Evolutionary conservation across 1,140 invertebrate species (phyloP).

Genomic region (Achatina immaculata): DNA sequence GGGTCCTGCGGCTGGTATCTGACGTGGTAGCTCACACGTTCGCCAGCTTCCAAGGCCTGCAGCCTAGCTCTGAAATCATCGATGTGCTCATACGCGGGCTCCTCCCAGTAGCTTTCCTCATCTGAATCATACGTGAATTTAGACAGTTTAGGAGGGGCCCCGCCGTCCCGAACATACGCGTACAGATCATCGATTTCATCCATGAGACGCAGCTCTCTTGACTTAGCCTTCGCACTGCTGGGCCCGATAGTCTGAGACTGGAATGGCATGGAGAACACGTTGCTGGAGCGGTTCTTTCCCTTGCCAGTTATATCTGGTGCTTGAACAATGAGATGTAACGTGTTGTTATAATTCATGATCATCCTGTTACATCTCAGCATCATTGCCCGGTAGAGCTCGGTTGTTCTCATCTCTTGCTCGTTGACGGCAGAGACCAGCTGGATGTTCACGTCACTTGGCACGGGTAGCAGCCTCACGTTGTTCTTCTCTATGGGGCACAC

Average conservation of each 20-base stretch:
- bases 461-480: constrained; percentile 80
- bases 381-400: constrained; percentile 84
- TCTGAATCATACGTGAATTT: constrained; percentile 63
- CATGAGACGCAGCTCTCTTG: constrained; percentile 77
- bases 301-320: constrained; percentile 61
- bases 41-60: constrained; percentile 53
- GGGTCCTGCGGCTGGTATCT: constrained; percentile 47
- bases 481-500: constrained; percentile 80
- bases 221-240: constrained; percentile 44
- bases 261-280: constrained; percentile 54
- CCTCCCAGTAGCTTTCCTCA: constrained; percentile 68
- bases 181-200: constrained; percentile 98
- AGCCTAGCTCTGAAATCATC: constrained; percentile 60
- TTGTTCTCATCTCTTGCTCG: constrained; percentile 82
- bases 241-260: constrained; percentile 68
- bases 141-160: constrained; percentile 76
- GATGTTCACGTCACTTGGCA: constrained; percentile 87
- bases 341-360: constrained; percentile 85
- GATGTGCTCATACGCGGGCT: constrained; percentile 66
- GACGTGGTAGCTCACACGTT: constrained; percentile 41
- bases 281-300: constrained; percentile 62
- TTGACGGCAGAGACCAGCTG: constrained; percentile 88
- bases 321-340: constrained; percentile 76
- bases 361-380: constrained; percentile 84
- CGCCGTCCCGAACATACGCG: constrained; percentile 89